phyloP scores from a whole-genome alignment of 2,888 invertebrate species.

The Apotomis betuletana region DNA sequence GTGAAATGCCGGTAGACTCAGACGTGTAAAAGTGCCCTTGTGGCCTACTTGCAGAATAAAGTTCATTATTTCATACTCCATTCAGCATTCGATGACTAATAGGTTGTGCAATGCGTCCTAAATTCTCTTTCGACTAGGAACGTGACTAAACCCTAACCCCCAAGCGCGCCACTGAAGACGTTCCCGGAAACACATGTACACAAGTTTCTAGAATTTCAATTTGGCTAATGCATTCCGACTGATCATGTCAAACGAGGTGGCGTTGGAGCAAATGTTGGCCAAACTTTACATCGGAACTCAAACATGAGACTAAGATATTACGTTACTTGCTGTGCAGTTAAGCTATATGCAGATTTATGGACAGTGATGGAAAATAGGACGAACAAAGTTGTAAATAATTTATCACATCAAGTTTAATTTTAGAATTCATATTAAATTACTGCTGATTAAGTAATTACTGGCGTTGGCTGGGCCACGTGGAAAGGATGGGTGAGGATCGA shows the following conservation, averaged over 20 bases:
- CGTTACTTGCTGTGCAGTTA: too few relatives aligned
- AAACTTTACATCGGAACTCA: background rate
- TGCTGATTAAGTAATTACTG: too few relatives aligned
- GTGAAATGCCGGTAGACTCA: too few relatives aligned
- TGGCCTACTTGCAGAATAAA: too few relatives aligned
- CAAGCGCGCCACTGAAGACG: background rate
- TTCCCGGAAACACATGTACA: background rate
- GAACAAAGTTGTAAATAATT: too few relatives aligned
- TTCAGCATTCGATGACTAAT: background rate
- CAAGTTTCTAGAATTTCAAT: constrained; percentile 25
- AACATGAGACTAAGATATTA: background rate
- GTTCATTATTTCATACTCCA: background rate
- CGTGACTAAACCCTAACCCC: background rate
- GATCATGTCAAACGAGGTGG: constrained; percentile 6
- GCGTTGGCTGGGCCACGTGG: too few relatives aligned
- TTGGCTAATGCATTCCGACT: constrained; percentile 22
- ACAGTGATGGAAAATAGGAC: too few relatives aligned
- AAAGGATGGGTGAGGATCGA: too few relatives aligned
- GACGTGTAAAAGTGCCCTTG: too few relatives aligned
- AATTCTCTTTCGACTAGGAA: background rate
- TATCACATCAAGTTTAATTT: too few relatives aligned
- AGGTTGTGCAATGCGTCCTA: background rate
- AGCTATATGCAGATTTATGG: too few relatives aligned
- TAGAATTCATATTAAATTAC: too few relatives aligned
- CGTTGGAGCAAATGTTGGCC: constrained; percentile 9